These are phyloP conservation scores for Nyctereutes procyonoides DNA, from an alignment of 2,113 vertebrate species.

Conservation along the genomic window DNA sequence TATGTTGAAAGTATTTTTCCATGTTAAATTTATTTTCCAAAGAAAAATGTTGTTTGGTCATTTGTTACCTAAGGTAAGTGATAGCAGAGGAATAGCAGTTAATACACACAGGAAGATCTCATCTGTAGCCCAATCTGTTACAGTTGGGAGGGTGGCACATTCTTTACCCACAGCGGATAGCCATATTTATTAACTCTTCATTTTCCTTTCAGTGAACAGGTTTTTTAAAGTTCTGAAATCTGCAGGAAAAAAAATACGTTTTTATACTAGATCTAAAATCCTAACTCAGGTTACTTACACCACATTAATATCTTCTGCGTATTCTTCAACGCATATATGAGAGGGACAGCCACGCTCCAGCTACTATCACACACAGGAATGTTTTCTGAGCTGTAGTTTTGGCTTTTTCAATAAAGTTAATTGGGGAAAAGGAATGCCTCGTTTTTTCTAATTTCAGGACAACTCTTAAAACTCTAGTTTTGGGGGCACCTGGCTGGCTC, in stretches of 20 bases:
- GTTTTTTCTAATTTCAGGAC: constrained; percentile 54
- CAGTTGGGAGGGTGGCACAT: neutral
- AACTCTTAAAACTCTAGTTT: constrained; percentile 39
- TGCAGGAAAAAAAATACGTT: neutral
- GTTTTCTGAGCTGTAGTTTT: neutral
- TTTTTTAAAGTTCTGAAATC: constrained; percentile 23
- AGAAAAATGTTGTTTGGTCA: constrained; percentile 15
- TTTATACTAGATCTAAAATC: constrained; percentile 44
- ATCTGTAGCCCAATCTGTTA: neutral
- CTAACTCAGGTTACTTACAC: neutral
- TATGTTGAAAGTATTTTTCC: constrained; percentile 78
- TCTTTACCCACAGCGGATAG: neutral
- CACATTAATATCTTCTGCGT: neutral
- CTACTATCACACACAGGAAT: neutral
- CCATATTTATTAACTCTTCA: neutral
- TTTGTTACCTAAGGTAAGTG: constrained; percentile 54
- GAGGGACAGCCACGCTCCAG: neutral
- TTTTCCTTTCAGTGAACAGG: constrained; percentile 24
- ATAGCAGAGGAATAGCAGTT: neutral
- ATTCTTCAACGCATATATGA: neutral
- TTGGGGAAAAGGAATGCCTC: neutral
- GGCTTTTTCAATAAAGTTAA: constrained; percentile 2
- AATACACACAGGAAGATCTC: constrained; percentile 31
- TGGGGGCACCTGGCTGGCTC: neutral
- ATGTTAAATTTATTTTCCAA: constrained; percentile 74